phyloP scores from a whole-genome alignment of 2,797 vertebrate species.

The Amblyraja radiata region DNA sequence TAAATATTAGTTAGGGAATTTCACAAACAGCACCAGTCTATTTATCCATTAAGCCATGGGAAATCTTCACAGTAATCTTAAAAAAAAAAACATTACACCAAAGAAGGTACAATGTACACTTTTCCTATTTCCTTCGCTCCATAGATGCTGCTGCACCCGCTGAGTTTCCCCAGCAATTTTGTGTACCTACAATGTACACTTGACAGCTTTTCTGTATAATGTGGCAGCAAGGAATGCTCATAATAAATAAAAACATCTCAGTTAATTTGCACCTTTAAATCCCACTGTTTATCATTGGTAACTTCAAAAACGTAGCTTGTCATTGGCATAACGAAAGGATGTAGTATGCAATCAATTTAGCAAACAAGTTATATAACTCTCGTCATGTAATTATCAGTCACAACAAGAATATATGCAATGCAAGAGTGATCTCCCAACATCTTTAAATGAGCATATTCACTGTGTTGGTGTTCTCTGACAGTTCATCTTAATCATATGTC shows the following conservation, averaged over 20 bases:
- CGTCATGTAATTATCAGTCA: background rate
- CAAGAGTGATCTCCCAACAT: background rate
- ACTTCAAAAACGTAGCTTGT: background rate
- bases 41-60: background rate
- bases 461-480: background rate
- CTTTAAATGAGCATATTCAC: background rate
- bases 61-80: background rate
- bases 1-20: too few species aligned
- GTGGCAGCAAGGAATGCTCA: background rate
- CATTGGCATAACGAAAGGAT: background rate
- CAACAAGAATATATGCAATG: background rate
- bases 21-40: background rate
- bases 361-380: background rate
- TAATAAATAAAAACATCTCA: background rate
- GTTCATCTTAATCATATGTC: background rate
- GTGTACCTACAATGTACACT: background rate
- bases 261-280: conserved; percentile 4
- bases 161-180: too few species aligned
- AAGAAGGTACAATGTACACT: background rate
- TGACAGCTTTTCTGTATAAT: background rate
- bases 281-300: background rate
- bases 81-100: background rate
- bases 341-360: background rate
- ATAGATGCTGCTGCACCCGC: too few species aligned
- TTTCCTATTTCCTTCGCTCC: too few species aligned